Conservation (phyloP, 2,797 vertebrate species). For the Neostethus bicornis region DNA sequence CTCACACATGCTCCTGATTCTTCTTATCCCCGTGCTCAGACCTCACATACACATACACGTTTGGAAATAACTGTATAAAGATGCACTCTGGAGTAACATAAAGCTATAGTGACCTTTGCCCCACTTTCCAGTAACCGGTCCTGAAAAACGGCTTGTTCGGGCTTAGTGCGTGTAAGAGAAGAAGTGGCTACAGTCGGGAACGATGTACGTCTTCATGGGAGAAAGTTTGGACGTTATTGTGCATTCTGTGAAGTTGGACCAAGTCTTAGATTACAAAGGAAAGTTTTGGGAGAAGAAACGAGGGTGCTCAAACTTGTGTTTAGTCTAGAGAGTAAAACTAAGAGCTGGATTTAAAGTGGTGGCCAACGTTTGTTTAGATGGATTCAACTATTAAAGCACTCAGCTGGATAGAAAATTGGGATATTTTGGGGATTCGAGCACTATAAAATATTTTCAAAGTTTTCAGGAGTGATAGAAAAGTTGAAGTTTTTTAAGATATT, state of each 20-base stretch:
- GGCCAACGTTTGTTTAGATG: constrained; percentile 37
- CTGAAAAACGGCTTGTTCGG: constrained; percentile 27
- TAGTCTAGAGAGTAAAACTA: constrained; percentile 22
- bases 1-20: constrained; percentile 37
- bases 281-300: neutral
- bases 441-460: too few species aligned
- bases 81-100: constrained; percentile 27
- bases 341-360: constrained; percentile 1
- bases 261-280: constrained; percentile 22
- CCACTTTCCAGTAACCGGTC: constrained; percentile 48
- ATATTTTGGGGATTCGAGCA: too few species aligned
- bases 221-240: constrained; percentile 11
- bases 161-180: constrained; percentile 8
- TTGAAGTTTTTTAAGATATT: too few species aligned
- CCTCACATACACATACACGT: constrained; percentile 8
- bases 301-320: constrained; percentile 17
- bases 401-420: too few species aligned
- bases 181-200: constrained; percentile 9
- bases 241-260: constrained; percentile 5
- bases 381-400: too few species aligned
- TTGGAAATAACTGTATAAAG: constrained; percentile 28
- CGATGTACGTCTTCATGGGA: constrained; percentile 8
- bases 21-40: constrained; percentile 7
- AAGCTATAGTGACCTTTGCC: constrained; percentile 51
- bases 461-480: too few species aligned